Evolutionary conservation across 2,888 invertebrate species (phyloP).

Genomic region (Psococerastis gibbosa): DNA sequence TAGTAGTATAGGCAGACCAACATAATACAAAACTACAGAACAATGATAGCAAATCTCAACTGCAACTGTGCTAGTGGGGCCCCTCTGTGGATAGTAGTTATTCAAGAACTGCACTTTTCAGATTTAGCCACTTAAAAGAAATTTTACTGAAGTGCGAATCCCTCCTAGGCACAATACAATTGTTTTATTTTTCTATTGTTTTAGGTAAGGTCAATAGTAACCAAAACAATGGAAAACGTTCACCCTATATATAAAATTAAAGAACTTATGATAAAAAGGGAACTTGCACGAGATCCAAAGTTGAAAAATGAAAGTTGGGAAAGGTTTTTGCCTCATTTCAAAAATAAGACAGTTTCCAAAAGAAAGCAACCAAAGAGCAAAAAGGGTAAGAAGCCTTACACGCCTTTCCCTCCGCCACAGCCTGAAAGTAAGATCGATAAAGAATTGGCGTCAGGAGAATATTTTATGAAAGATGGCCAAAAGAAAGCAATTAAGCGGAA

Average conservation of each 20-base stretch:
- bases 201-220: slow-evolving; percentile 64
- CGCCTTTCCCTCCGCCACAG: slow-evolving; percentile 86
- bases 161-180: neutral
- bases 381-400: slow-evolving; percentile 80
- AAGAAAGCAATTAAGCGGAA: slow-evolving; percentile 48
- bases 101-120: too few species aligned
- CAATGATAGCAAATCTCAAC: too few species aligned
- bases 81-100: too few species aligned
- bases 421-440: slow-evolving; percentile 79
- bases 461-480: slow-evolving; percentile 79
- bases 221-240: slow-evolving; percentile 96
- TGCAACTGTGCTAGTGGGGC: too few species aligned
- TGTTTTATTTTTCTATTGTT: slow-evolving; percentile 11
- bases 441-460: slow-evolving; percentile 87
- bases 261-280: slow-evolving; percentile 91
- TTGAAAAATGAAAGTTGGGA: slow-evolving; percentile 92
- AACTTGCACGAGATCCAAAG: slow-evolving; percentile 82
- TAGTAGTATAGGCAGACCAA: too few species aligned
- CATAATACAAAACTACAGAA: too few species aligned
- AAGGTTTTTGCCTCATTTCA: slow-evolving; percentile 87
- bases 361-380: slow-evolving; percentile 76
- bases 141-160: neutral
- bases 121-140: too few species aligned
- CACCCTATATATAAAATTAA: slow-evolving; percentile 98
- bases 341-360: slow-evolving; percentile 70